Base-by-base conservation (phyloP, 2,797 vertebrate species). In the Scarus forsteni region DNA sequence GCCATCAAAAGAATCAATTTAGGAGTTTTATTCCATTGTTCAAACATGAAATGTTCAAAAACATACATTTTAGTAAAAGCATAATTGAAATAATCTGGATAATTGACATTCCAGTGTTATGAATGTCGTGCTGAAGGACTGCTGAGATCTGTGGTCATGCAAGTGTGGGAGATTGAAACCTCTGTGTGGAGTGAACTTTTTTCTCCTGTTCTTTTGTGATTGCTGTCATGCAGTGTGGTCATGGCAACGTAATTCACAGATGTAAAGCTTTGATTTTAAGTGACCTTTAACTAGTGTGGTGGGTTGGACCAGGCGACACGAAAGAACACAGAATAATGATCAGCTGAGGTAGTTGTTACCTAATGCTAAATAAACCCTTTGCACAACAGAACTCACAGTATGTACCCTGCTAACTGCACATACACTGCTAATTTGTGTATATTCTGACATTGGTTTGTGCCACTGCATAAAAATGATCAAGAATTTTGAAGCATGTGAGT, bases 221-320 rank as follows among this genome's bases (percentile, higher is more conserved):
- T 63, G 39, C 61, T 79, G 44, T 66, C 16, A 52, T 56, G 15
- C 34, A 11, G 6, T 19, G 14, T 83, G 70, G 75, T 62, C 83
- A 84, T 79, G 79, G 61, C 66, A 82, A 70, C 75, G 34, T 43
- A 14, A 57, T 71, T 44, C 19, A 14, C 70, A 11, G 39, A 58
- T 60, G 8, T 55, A 62, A 56, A 69, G 52, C 54, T 12, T 8
- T 2, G 10, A 51, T 34, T 66, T 67, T 39, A 66, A 66, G 65
- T 66, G 46, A 62, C 57, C 51, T 66, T 71, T 75, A 77, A 67
- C 51, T 39, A 51, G 6, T 50, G 9, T 52, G 11, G 5, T 46
- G 7, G 43, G 53, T 48, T 34, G 36, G 27, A 48, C 14, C 10
- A 43, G 48, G n/a, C 6, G 36, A 1, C 7, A 39, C 34, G 34